Evolutionary conservation across 2,888 invertebrate species (phyloP).

Genomic region (Pammene aurita): DNA sequence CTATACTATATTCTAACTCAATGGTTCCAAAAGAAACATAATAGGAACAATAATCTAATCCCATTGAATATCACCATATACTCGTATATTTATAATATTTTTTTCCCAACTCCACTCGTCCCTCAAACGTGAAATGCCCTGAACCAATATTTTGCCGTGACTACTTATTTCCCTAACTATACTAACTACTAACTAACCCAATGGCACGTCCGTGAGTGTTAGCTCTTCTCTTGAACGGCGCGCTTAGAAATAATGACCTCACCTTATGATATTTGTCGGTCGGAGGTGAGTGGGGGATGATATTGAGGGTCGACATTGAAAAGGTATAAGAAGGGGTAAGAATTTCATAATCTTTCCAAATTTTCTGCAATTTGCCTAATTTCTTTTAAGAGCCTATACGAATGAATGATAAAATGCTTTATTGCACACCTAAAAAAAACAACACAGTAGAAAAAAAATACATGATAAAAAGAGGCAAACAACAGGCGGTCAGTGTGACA

Average conservation of each 20-base stretch:
- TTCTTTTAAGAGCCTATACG: too few relatives aligned
- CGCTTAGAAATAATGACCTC: constrained; percentile 58
- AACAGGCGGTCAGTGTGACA: too few relatives aligned
- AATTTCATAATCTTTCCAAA: not conserved
- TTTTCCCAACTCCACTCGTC: not conserved
- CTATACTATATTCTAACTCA: too few relatives aligned
- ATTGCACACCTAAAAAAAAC: too few relatives aligned
- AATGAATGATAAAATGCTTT: too few relatives aligned
- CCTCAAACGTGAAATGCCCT: not conserved
- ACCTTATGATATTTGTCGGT: constrained; percentile 55
- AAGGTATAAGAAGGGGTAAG: not conserved
- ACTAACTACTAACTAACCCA: constrained; percentile 18
- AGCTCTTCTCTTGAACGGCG: constrained; percentile 49
- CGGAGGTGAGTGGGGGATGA: constrained; percentile 2
- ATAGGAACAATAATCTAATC: too few relatives aligned
- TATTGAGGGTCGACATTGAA: constrained; percentile 7
- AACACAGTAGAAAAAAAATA: too few relatives aligned
- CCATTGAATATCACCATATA: too few relatives aligned
- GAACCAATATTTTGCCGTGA: not conserved
- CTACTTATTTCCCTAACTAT: not conserved
- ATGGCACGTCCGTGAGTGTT: constrained; percentile 47
- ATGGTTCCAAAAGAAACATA: too few relatives aligned
- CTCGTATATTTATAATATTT: too few relatives aligned
- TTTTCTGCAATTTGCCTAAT: not conserved
- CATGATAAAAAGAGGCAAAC: too few relatives aligned